Conservation (phyloP, 2,888 invertebrate genomes). For the Euproctis similis region DNA sequence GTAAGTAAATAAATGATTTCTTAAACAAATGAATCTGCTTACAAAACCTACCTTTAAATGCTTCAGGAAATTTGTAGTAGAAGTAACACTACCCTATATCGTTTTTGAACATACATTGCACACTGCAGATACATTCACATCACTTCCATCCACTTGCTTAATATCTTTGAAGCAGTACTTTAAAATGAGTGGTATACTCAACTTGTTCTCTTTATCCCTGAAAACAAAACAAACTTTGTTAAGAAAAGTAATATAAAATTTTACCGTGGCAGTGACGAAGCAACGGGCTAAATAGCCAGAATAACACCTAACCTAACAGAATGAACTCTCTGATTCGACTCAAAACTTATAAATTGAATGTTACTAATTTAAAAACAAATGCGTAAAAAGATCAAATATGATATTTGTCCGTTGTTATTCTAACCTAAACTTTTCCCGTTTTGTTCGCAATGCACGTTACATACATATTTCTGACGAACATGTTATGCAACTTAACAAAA, state of each 20-base stretch:
- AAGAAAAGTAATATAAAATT: background rate
- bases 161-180: slow-evolving; percentile 1
- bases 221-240: background rate
- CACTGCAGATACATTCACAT: slow-evolving; percentile 3
- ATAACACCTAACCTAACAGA: too few species aligned
- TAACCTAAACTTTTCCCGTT: background rate
- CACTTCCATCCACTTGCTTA: background rate
- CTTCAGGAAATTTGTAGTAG: too few species aligned
- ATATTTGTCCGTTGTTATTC: background rate
- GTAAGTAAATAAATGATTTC: slow-evolving; percentile 3
- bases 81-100: slow-evolving; percentile 15
- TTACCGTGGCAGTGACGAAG: background rate
- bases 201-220: background rate
- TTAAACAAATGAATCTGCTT: background rate
- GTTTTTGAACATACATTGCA: slow-evolving; percentile 18
- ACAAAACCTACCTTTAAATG: slow-evolving; percentile 6
- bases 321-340: background rate
- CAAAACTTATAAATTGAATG: background rate
- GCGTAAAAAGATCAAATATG: background rate
- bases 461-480: background rate
- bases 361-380: background rate
- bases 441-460: too few species aligned
- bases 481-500: too few species aligned
- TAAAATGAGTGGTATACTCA: background rate
- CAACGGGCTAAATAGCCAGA: background rate